phyloP scores from a whole-genome alignment of 2,113 vertebrate species.

The Morphnarchus princeps region DNA sequence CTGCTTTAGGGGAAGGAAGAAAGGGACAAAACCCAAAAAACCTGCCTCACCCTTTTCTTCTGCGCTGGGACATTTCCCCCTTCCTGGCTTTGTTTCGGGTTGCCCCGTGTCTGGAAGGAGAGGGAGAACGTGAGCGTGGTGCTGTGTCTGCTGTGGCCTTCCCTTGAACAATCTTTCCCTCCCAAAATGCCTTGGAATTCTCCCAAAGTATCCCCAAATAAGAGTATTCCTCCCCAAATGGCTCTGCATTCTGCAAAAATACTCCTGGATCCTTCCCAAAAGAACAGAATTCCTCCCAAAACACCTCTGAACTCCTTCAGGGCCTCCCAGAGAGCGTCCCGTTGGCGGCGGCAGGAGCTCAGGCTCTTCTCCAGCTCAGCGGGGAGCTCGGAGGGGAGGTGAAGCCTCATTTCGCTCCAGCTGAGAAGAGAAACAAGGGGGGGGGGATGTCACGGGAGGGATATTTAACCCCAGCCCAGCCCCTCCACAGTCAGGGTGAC shows the following conservation, averaged over 20 bases:
- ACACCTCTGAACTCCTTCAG: not conserved
- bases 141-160: not conserved
- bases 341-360: not conserved
- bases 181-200: not conserved
- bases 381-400: not conserved
- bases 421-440: not conserved
- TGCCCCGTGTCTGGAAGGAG: accelerated
- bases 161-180: not conserved
- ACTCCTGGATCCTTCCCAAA: not conserved
- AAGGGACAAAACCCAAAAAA: accelerated
- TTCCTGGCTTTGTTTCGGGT: too few relatives aligned
- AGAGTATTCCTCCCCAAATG: too few relatives aligned
- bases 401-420: not conserved
- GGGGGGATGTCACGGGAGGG: accelerated
- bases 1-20: too few relatives aligned
- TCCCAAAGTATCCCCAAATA: not conserved
- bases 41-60: not conserved
- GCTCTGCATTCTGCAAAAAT: not conserved
- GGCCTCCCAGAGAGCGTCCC: not conserved
- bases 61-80: accelerated
- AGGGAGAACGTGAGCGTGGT: accelerated
- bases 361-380: not conserved
- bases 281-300: not conserved
- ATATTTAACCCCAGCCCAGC: not conserved
- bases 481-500: not conserved